Percentiles rank a stretch among this genome's conserved stretches.
phyloP scores from a whole-genome alignment of 2,113 vertebrate species.

The Sitta europaea region DNA sequence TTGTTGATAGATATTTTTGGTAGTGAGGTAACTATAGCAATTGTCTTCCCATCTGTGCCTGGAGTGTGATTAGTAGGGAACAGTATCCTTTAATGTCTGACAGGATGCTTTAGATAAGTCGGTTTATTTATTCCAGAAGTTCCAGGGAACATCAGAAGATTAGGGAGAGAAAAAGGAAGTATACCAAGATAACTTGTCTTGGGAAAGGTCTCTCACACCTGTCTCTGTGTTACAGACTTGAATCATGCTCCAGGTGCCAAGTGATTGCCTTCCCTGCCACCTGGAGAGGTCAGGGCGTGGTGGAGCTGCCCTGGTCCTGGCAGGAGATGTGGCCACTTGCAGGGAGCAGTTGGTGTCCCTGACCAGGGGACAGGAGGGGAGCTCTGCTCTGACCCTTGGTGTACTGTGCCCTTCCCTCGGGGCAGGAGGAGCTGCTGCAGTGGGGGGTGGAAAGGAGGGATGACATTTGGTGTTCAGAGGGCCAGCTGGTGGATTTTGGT shows the following conservation, averaged over 20 bases:
- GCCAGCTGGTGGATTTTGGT: background rate
- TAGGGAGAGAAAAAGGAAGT: background rate
- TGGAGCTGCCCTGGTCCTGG: background rate
- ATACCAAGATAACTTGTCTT: background rate
- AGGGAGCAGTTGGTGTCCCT: background rate
- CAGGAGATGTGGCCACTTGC: rapidly evolving
- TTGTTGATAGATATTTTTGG: background rate
- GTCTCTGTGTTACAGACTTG: background rate
- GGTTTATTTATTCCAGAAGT: background rate
- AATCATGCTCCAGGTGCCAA: background rate
- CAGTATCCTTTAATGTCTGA: background rate
- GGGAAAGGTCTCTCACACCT: background rate
- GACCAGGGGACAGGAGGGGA: background rate
- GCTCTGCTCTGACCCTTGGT: background rate
- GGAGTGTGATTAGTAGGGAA: background rate
- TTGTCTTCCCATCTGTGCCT: background rate
- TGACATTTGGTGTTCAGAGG: background rate
- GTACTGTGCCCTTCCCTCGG: background rate
- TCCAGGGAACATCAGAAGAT: background rate
- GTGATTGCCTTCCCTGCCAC: background rate
- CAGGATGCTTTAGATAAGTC: background rate
- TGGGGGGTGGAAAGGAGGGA: background rate
- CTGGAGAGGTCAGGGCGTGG: background rate
- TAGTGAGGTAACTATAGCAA: background rate
- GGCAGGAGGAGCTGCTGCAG: background rate